Evolutionary conservation across 37 sponge, comb jelly and placozoan genomes (phyloP), one percentile per base, ranked within the genome.

Genomic region (Dysidea cf. avara): DNA sequence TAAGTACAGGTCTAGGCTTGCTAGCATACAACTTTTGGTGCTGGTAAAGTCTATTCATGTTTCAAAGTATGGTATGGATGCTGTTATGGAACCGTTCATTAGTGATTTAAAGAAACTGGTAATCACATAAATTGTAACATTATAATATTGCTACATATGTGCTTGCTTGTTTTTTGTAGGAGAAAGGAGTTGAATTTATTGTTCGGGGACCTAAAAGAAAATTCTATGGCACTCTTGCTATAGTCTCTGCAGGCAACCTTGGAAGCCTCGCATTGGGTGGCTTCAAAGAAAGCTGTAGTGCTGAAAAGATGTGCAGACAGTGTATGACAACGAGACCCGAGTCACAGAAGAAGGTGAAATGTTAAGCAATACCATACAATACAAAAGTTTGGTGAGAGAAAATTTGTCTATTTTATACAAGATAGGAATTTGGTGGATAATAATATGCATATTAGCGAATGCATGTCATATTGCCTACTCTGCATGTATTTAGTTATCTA

Each of bases 211-310:
- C 20, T 24, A 57, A 11, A 26, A 56, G 2, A 57, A 29, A 13
- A 9, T 31, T 69, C 36, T 51, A 69, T 79, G 69, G 80, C 6
- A 69, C 80, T 33, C 18, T 79, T 22, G 69, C 70, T 38, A 37
- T 69, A 17, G 59, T 68, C 3, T 79, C 80, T 39, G 80, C 80
- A 59, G 80, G 68, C 62, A 79, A 79, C 37, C 80, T 56, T 20
- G 80, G 49, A 20, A 71, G 54, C 31, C 26, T 30, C 61, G 72
- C 72, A 52, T 32, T 80, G 24, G 81, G 81, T 18, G 72, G 81
- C 24, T 80, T 80, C 38, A 80, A 80, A 66, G 81, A 80, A 53
- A 59, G 81, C 56, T 59, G 64, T 49, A 64, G 60, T 54, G 81
- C 81, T 11, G 13, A 48, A 17, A 28, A 71, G 61, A 34, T 40